These are phyloP conservation scores for Tauraco erythrolophus DNA, from an alignment of 2,113 vertebrate species.

Conservation along the genomic window DNA sequence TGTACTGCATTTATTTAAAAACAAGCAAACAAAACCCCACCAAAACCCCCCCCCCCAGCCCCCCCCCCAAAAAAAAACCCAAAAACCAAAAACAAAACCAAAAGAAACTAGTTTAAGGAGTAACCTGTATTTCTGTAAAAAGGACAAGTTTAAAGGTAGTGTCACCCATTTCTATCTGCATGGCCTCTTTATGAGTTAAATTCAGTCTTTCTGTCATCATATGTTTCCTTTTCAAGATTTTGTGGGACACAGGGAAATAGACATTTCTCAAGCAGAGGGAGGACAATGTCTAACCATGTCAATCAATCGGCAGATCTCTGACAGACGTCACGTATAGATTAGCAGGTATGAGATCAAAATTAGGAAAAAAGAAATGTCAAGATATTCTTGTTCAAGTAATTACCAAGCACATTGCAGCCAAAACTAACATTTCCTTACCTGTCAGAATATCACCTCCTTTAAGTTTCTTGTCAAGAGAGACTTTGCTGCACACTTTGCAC, in stretches of 20 bases:
- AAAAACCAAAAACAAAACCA: neutral
- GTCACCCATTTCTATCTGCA: neutral
- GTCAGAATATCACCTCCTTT: neutral
- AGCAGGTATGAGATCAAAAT: neutral
- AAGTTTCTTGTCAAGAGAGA: neutral
- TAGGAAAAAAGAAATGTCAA: neutral
- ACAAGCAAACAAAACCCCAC: rapidly evolving
- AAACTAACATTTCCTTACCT: neutral
- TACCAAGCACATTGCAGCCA: neutral
- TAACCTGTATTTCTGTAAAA: neutral
- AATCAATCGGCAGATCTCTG: neutral
- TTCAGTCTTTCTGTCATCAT: neutral
- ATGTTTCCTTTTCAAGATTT: neutral
- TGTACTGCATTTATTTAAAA: neutral
- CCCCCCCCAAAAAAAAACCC: neutral
- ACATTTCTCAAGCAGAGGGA: neutral
- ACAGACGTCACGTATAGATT: neutral
- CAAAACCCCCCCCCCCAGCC: neutral
- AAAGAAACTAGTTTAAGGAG: neutral
- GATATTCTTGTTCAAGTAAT: neutral
- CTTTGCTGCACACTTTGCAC: neutral
- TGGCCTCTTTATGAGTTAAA: neutral
- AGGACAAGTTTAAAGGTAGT: neutral
- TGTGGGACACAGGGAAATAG: neutral
- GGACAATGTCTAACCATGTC: neutral